Evolutionary conservation across 2,797 vertebrate genomes (phyloP), one percentile per base, ranked within the genome.

Genomic region (Columba guinea): DNA sequence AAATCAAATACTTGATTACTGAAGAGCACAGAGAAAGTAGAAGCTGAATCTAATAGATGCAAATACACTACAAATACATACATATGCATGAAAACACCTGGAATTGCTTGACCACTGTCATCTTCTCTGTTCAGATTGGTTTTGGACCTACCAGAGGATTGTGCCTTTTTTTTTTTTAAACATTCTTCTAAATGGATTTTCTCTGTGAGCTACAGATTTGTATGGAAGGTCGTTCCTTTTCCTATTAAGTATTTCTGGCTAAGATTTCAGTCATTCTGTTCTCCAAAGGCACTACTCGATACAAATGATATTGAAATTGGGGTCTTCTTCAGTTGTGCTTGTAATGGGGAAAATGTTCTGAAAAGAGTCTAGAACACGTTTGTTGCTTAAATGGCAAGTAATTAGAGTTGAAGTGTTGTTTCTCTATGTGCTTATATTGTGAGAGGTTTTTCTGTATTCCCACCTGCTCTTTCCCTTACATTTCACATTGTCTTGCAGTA

Each of bases 1-100:
- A 85, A 83, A 85, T 90, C 59, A 88, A 89, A 55, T 79, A 93
- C 73, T 86, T 94, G 86, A 78, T 95, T 89, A 62, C 58, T 95
- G 64, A 80, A 80, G 71, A 90, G 62, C 74, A 67, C 11, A 4
- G 48, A 62, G 62, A 76, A 91, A 84, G 55, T 41, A 87, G 53
- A 85, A 92, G 53, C 51, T 94, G 71, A 94, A 82, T 55, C 34
- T 92, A 94, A 75, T 80, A 75, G 55, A 71, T 11, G 67, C 37
- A 91, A 52, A 46, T 84, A 60, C 67, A 20, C 52, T 91, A 84
- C 35, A 79, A 27, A 58, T 88, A 52, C 3, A 64, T 65, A 51
- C 22, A 16, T 84, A 44, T 2, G 4, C 56, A 84, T 96, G 88
- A 87, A 71, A 79, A 90, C 56, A 89, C 37, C 77, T 80, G 84